Conservation (phyloP, 2,888 invertebrate species). For the Thera obeliscata region DNA sequence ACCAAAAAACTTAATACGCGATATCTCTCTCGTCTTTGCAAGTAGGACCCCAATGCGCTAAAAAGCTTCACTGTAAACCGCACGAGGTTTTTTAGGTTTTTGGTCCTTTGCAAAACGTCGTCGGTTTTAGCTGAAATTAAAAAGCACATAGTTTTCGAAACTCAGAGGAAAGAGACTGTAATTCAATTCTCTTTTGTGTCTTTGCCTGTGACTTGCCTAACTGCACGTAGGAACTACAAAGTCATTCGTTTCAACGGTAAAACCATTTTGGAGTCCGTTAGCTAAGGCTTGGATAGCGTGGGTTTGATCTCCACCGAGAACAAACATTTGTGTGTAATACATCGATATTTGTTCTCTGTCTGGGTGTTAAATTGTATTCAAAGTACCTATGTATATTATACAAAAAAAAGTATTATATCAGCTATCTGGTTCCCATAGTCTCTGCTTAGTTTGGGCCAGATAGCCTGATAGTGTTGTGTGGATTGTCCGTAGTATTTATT, state of each 20-base stretch:
- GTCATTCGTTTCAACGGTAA: conserved; percentile 14
- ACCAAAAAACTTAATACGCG: not conserved
- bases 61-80: conserved; percentile 68
- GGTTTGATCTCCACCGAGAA: too few species aligned
- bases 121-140: conserved; percentile 48
- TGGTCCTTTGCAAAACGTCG: conserved; percentile 57
- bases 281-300: not conserved
- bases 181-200: conserved; percentile 27
- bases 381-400: too few species aligned
- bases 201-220: conserved; percentile 19
- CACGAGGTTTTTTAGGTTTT: conserved; percentile 69
- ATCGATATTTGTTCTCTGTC: too few species aligned
- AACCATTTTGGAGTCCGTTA: conserved; percentile 3
- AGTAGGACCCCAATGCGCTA: conserved; percentile 48
- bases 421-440: too few species aligned
- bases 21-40: not conserved
- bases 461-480: too few species aligned
- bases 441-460: too few species aligned
- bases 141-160: conserved; percentile 37
- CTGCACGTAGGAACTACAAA: conserved; percentile 18
- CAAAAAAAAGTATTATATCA: too few species aligned
- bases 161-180: conserved; percentile 23
- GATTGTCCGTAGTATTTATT: too few species aligned
- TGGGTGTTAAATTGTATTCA: too few species aligned
- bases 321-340: not conserved